phyloP scores from a whole-genome alignment of 2,113 vertebrate species.

The Girardinichthys multiradiatus region DNA sequence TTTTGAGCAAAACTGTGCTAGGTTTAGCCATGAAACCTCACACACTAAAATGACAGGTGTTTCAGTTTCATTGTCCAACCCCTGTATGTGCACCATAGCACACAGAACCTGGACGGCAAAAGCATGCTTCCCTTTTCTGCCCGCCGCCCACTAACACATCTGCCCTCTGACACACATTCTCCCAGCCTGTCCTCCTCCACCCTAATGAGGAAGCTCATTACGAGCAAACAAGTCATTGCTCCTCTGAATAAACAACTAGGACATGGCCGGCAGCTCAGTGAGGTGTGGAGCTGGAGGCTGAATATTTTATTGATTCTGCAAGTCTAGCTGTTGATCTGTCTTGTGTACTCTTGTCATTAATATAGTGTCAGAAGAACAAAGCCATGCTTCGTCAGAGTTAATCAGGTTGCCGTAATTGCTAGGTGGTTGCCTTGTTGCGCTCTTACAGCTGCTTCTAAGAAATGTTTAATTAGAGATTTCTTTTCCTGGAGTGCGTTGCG shows the following conservation, averaged over 20 bases:
- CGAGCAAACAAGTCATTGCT: conserved; percentile 60
- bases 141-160: neutral
- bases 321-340: conserved; percentile 70
- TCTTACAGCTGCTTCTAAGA: neutral
- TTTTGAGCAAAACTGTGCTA: too few species aligned
- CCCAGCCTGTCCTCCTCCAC: conserved; percentile 44
- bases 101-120: neutral
- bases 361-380: conserved; percentile 68
- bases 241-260: conserved; percentile 69
- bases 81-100: neutral
- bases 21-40: too few species aligned
- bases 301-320: conserved; percentile 75
- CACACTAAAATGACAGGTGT: too few species aligned
- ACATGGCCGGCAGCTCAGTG: conserved; percentile 27
- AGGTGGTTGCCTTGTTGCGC: conserved; percentile 11
- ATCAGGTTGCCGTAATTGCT: conserved; percentile 46
- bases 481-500: neutral
- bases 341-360: conserved; percentile 74
- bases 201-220: conserved; percentile 79
- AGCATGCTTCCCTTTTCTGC: neutral
- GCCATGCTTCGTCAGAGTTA: conserved; percentile 51
- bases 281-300: conserved; percentile 47
- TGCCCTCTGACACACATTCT: conserved; percentile 53
- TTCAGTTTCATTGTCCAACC: too few species aligned
- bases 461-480: conserved; percentile 11